Base-by-base conservation (phyloP, 2,797 vertebrate species). In the Bradypodion ventrale region DNA sequence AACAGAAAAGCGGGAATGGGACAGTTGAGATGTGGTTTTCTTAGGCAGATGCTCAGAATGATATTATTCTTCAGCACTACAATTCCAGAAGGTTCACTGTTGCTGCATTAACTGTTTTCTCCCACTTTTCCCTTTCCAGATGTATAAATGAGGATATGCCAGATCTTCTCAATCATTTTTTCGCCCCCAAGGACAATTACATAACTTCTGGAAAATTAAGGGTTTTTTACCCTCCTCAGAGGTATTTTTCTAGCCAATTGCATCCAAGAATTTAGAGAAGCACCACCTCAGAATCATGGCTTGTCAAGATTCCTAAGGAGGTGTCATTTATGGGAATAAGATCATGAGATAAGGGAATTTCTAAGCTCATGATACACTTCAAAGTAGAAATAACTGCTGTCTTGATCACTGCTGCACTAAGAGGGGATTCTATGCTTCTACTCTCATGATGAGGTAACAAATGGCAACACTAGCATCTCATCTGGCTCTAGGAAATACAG, bases 1-100 rank as follows among this genome's bases (percentile, higher is more conserved):
- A 82, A 77, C 79, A 82, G 84, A 81, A 35, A 8, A n/a, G 73
- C 4, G 21, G 74, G 77, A 76, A 76, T 77, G 56, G 73, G 62
- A 37, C 73, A 32, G 42, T 25, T 75, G 32, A 81, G 42, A 52
- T 19, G 1, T 63, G 27, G n/a, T 77, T 77, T 77, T 69, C 65
- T 82, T 76, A 70, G 42, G 78, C 74, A 82, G 27, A 81, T 81
- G 73, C 66, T 82, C 79, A 82, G 19, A 62, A 81, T 85, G 35
- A 72, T 52, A 66, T 85, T 84, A 63, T 70, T 80, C 32, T 42
- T 77, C 29, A 63, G n/a, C 19, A 74, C 40, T 60, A 19, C 21
- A 76, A 49, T 12, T 49, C 40, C 42, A 77, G 49, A 70, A 62
- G 1, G 7, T 44, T 70, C 49, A 52, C n/a, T 32, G 2, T 27